phyloP scores from a whole-genome alignment of 2,888 invertebrate genomes.

The Griposia aprilina region DNA sequence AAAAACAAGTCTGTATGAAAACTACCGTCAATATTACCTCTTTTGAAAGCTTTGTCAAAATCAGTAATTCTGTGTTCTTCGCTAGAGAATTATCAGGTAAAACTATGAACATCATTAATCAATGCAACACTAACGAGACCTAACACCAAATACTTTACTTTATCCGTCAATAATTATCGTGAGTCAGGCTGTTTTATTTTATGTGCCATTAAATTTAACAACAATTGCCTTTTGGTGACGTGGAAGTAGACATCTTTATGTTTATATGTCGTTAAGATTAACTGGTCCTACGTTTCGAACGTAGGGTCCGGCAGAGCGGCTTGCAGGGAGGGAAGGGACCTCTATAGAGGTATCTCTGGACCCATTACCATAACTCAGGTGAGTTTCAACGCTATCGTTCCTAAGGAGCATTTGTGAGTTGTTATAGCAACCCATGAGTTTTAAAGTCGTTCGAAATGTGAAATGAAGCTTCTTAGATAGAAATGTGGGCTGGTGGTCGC shows the following conservation, averaged over 20 bases:
- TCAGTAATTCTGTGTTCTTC: not conserved
- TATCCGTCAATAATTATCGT: conserved; percentile 79
- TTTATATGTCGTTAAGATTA: conserved; percentile 87
- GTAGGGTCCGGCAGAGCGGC: conserved; percentile 52
- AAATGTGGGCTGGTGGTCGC: conserved; percentile 25
- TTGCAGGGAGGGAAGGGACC: conserved; percentile 34
- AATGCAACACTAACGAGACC: conserved; percentile 45
- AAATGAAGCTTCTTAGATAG: conserved; percentile 56
- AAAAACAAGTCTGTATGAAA: not conserved
- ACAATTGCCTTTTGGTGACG: conserved; percentile 88
- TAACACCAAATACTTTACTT: conserved; percentile 66
- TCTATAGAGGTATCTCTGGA: conserved; percentile 65
- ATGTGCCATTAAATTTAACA: conserved; percentile 88
- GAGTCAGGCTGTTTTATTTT: conserved; percentile 85
- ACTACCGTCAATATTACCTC: not conserved
- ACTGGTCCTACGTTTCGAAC: conserved; percentile 74
- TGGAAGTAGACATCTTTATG: conserved; percentile 86
- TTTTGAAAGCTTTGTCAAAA: not conserved
- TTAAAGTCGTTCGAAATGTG: conserved; percentile 53
- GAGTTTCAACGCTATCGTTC: conserved; percentile 70
- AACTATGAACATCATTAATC: conserved; percentile 25
- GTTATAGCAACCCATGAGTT: conserved; percentile 54
- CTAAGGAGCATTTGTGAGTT: conserved; percentile 61
- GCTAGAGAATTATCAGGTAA: not conserved
- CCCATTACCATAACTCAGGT: conserved; percentile 82